Evolutionary conservation across 2,888 invertebrate genomes (phyloP), one percentile per base, ranked within the genome.

Genomic region (Proisotoma minuta): DNA sequence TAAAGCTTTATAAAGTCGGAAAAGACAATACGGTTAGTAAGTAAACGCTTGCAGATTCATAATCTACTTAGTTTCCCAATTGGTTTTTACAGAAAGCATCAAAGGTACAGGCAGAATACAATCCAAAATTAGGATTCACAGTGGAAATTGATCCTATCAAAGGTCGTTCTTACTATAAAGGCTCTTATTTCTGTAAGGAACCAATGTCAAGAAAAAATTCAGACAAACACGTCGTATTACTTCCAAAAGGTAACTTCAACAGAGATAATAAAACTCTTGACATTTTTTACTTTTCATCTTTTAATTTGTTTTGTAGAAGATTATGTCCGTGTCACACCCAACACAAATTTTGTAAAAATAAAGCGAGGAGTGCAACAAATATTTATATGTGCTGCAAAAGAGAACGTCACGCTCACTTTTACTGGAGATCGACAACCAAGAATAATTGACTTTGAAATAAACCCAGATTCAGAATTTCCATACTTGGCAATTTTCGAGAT

Each of bases 371-470:
- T 57, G 24, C 57, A 57, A 12, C 68, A 68, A 59, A 47, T 56
- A 3, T 68, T 68, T 53, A 63, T 53, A 12, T 68, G 68, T 47
- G 66, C 65, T 51, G 61, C 68, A 10, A 68, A 66, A 22, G 63
- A 64, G 28, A 68, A 68, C 26, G 60, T 68, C 1, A 68, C 68
- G 0, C 52, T 68, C 2, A 68, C 68, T 29, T 66, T 68, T 40
- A 58, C 66, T 15, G 68, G 68, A 20, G 68, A 68, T 24, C 51
- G 68, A 26, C 68, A 68, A 34, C 68, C 68, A n/a, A 49, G 68
- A 47, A 59, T 64, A 28, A 63, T 68, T 3, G 63, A 68, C 5
- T 56, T 29, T 24, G 66, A 62, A 40, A 12, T 59, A 27, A 62
- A 66, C 57, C 49, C 57, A 26, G 43, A 43, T 5, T 53, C 63